Evolutionary conservation across 2,113 vertebrate genomes (phyloP), one percentile per base, ranked within the genome.

Genomic region (Chroicocephalus ridibundus): DNA sequence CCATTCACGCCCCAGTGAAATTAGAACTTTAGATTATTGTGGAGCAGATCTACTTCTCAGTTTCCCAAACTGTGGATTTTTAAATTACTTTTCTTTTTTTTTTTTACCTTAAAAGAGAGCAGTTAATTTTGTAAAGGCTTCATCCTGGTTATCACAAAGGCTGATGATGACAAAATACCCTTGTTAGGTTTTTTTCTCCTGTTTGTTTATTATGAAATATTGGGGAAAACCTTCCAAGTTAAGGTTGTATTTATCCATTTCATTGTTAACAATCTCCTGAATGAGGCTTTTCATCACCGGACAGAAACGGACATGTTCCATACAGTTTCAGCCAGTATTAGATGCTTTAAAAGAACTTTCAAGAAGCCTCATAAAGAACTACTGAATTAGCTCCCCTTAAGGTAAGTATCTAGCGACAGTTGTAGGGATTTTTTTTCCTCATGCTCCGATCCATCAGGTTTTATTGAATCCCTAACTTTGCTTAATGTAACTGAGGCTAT

Each of bases 401-500:
- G 11, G 40, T 26, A 57, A 62, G 21, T 75, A 77, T 70, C 22
- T 76, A 72, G 78, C 60, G 70, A 84, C 65, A 95, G 22, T 36
- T 86, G 54, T 69, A 60, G 12, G 6, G 5, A 27, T 49, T 34
- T 68, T 80, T 44, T 93, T 72, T 40, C 20, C 34, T 91, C 20
- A 29, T 72, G 17, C 21, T 65, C 19, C 31, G 64, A 72, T 84
- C 16, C 42, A 75, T 69, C 51, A 81, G 24, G 6, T 62, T 91
- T 89, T 86, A 94, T 40, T 78, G 54, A 81, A 74, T 85, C 34
- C 20, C 52, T 94, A 87, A 93, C 86, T 95, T 91, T 94, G 34
- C 54, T 64, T 87, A 82, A 89, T 92, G 69, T 84, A 91, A 76
- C 72, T 38, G 52, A 49, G 25, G 40, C 36, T 92, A 89, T 87